These are phyloP conservation scores for Origma solitaria DNA, from an alignment of 2,113 vertebrate genomes.

Conservation along the genomic window DNA sequence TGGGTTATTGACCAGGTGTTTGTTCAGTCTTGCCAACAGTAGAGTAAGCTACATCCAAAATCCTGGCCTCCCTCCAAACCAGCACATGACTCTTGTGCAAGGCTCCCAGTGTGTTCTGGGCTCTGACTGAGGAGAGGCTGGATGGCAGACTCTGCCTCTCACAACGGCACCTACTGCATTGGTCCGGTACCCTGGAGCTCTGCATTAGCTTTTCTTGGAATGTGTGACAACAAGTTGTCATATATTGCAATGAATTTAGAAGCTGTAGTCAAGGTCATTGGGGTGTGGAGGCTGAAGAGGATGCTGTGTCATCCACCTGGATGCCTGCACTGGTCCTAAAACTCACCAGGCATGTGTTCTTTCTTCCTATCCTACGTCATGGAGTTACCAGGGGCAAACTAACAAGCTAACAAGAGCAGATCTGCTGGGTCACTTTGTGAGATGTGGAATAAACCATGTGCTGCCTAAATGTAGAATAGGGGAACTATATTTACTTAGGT, in stretches of 20 bases:
- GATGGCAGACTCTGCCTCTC: not conserved
- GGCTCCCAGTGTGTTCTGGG: not conserved
- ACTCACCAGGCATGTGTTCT: not conserved
- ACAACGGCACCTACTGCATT: fast-evolving
- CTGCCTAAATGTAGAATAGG: not conserved
- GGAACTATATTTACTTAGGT: not conserved
- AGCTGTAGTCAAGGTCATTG: not conserved
- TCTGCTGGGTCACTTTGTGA: not conserved
- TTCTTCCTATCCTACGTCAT: not conserved
- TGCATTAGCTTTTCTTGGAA: fast-evolving
- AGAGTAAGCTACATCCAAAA: not conserved
- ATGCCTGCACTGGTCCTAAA: not conserved
- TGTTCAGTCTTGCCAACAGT: not conserved
- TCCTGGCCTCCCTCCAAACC: not conserved
- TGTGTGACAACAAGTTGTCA: not conserved
- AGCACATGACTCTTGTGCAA: not conserved
- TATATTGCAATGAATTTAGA: not conserved
- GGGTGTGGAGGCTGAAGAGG: not conserved
- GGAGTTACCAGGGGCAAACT: not conserved
- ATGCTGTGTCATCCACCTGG: not conserved
- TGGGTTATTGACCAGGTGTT: not conserved
- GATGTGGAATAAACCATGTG: not conserved
- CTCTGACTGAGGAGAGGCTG: not conserved
- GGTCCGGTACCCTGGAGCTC: not conserved
- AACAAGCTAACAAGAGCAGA: not conserved